Conservation (phyloP, 2,113 vertebrate genomes). For the Lynx canadensis region DNA sequence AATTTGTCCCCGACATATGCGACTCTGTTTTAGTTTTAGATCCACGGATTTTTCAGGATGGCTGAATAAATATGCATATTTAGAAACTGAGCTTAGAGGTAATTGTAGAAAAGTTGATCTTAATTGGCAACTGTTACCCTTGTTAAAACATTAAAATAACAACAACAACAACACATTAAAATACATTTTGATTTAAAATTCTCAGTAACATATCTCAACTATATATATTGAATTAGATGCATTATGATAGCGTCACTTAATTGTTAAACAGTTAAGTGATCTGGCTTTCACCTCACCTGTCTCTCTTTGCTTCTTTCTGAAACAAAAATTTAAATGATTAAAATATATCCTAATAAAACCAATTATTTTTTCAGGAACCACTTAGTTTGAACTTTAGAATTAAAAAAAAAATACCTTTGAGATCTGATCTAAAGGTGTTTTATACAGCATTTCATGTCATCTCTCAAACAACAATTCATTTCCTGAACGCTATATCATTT, state of each 20-base stretch:
- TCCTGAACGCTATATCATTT: slow-evolving; percentile 72
- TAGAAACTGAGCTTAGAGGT: neutral
- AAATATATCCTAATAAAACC: neutral
- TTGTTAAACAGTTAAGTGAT: neutral
- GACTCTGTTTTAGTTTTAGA: neutral
- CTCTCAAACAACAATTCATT: slow-evolving; percentile 58
- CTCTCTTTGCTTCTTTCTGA: neutral
- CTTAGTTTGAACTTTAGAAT: slow-evolving; percentile 13
- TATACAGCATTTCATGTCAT: slow-evolving; percentile 39
- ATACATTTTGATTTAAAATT: neutral
- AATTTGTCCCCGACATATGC: neutral
- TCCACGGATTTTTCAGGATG: neutral
- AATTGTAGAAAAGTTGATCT: neutral
- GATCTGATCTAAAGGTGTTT: slow-evolving; percentile 55
- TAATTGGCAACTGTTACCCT: neutral
- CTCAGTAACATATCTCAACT: neutral
- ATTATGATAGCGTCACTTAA: neutral
- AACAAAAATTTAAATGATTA: neutral
- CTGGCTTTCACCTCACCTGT: neutral
- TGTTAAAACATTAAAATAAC: neutral
- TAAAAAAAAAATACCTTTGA: neutral
- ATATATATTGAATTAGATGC: neutral
- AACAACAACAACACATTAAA: neutral
- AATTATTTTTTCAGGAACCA: neutral
- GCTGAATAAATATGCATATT: neutral